A percentile compares a stretch with the other conserved stretches of the same genome.
Evolutionary conservation across 2,113 vertebrate species (phyloP).

Genomic region (Probosciger aterrimus): DNA sequence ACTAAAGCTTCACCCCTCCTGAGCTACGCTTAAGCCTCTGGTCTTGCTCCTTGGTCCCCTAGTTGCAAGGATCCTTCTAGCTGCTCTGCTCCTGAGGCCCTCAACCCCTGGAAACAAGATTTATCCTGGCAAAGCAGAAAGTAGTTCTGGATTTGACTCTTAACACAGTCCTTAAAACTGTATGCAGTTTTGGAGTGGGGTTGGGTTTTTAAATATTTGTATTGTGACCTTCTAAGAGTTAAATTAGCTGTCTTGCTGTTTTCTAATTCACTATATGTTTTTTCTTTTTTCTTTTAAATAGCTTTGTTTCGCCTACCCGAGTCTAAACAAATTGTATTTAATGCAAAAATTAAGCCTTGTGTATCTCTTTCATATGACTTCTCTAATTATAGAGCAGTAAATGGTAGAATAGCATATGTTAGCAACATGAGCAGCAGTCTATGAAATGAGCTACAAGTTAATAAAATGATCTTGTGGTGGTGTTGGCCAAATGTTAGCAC

Average conservation of each 20-base stretch:
- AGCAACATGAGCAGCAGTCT: slow-evolving; percentile 77
- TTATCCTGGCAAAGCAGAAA: background rate
- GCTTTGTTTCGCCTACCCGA: slow-evolving; percentile 22
- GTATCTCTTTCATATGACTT: slow-evolving; percentile 71
- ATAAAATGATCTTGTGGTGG: slow-evolving; percentile 72
- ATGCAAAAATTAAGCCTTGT: slow-evolving; percentile 61
- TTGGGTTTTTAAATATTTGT: background rate
- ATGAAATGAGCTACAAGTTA: slow-evolving; percentile 76
- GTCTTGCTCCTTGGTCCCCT: background rate
- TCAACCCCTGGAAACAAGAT: background rate
- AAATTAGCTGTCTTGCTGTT: slow-evolving; percentile 8
- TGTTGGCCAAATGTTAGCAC: slow-evolving; percentile 74
- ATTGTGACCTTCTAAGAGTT: background rate
- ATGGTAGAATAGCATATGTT: slow-evolving; percentile 72
- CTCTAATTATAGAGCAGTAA: slow-evolving; percentile 74
- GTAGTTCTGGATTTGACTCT: background rate
- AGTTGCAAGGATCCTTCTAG: background rate
- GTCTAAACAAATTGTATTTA: slow-evolving; percentile 65
- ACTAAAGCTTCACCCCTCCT: background rate
- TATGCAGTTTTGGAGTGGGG: background rate
- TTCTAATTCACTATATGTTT: background rate
- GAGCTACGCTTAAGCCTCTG: background rate
- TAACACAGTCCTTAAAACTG: background rate
- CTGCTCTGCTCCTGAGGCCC: background rate
- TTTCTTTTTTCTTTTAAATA: slow-evolving; percentile 1